These are phyloP conservation scores for Hybognathus amarus DNA, from an alignment of 2,797 vertebrate genomes.

Conservation along the genomic window DNA sequence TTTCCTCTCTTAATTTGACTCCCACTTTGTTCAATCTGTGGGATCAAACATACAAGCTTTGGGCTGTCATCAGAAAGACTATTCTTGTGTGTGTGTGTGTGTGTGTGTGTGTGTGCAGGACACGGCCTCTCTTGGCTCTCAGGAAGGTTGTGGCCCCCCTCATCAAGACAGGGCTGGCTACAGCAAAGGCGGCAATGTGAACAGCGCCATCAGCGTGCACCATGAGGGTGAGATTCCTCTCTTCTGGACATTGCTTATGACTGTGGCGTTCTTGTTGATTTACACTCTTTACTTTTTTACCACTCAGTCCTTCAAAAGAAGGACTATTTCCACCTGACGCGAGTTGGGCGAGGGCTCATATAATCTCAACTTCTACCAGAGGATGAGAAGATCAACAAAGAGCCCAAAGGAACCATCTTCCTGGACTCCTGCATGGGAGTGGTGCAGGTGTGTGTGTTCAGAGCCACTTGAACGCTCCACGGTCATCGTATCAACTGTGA, in stretches of 20 bases:
- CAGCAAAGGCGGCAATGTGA: constrained; percentile 99
- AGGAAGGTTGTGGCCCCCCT: constrained; percentile 97
- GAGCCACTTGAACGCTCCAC: not conserved
- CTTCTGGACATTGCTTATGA: not conserved
- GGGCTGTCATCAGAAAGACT: constrained; percentile 50
- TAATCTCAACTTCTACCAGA: constrained; percentile 99
- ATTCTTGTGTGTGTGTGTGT: constrained; percentile 20
- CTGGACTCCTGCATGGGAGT: constrained; percentile 99
- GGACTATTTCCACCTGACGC: constrained; percentile 97
- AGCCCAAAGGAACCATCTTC: constrained; percentile 99
- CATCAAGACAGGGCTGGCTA: constrained; percentile 96
- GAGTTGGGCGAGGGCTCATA: constrained; percentile 97
- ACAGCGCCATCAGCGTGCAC: constrained; percentile 98
- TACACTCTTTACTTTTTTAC: constrained; percentile 2
- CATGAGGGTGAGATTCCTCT: constrained; percentile 87
- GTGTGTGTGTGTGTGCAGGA: constrained; percentile 79
- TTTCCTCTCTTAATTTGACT: constrained; percentile 33
- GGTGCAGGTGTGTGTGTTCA: constrained; percentile 92
- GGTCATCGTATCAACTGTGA: not conserved
- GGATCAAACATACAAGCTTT: constrained; percentile 49
- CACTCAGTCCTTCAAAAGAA: constrained; percentile 94
- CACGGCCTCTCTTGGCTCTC: constrained; percentile 94
- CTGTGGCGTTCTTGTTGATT: constrained; percentile 14
- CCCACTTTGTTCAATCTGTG: constrained; percentile 44
- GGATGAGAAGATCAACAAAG: constrained; percentile 98